phyloP scores from a whole-genome alignment of 2,797 vertebrate genomes.

The Percopsis omiscomaycus region DNA sequence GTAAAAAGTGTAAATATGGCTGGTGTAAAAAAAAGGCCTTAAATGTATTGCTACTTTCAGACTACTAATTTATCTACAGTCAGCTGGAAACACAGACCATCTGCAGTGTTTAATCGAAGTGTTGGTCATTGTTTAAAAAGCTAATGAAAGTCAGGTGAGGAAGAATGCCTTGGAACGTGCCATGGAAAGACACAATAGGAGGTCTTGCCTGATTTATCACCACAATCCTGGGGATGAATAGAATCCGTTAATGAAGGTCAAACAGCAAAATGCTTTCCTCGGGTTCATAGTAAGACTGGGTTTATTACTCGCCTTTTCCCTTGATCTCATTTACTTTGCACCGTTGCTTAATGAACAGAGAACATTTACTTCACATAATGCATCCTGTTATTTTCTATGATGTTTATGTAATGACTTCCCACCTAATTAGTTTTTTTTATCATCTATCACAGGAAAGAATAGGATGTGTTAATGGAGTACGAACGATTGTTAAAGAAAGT shows the following conservation, averaged over 20 bases:
- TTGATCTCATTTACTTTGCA: slow-evolving; percentile 42
- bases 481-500: neutral
- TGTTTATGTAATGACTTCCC: slow-evolving; percentile 54
- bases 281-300: slow-evolving; percentile 56
- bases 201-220: slow-evolving; percentile 68
- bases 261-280: slow-evolving; percentile 53
- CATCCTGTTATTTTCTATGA: slow-evolving; percentile 46
- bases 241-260: slow-evolving; percentile 75
- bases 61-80: no score
- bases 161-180: slow-evolving; percentile 36
- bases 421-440: slow-evolving; percentile 63
- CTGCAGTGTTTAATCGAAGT: slow-evolving; percentile 36
- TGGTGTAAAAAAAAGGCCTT: no score
- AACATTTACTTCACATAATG: slow-evolving; percentile 43
- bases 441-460: slow-evolving; percentile 17
- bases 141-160: slow-evolving; percentile 63
- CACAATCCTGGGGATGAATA: slow-evolving; percentile 57
- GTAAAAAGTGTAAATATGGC: no score
- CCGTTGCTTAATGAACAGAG: slow-evolving; percentile 56
- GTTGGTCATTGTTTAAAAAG: slow-evolving; percentile 59
- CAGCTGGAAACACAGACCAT: slow-evolving; percentile 35
- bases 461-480: slow-evolving; percentile 35
- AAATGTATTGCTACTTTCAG: no score
- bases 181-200: slow-evolving; percentile 60
- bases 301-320: slow-evolving; percentile 52